Conservation (phyloP, 2,888 invertebrate genomes). For the Drosophila ezoana region DNA sequence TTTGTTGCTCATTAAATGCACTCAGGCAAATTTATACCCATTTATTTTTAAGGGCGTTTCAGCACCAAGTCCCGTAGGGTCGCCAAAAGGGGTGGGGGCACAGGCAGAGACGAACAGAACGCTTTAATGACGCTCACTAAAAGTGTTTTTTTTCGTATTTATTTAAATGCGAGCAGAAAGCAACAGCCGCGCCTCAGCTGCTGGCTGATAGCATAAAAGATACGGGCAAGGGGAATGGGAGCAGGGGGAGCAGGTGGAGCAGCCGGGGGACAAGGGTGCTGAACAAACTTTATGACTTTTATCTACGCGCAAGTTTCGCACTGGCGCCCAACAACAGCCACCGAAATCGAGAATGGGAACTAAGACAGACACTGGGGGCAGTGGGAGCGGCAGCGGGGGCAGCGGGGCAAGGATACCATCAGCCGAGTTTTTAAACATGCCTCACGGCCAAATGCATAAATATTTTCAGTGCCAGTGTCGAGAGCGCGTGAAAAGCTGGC, state of each 20-base stretch:
- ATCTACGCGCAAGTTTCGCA: constrained; percentile 67
- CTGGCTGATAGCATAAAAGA: constrained; percentile 24
- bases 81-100: not conserved
- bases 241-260: not conserved
- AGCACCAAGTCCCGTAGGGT: not conserved
- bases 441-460: constrained; percentile 74
- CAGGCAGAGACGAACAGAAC: not conserved
- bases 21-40: constrained; percentile 62
- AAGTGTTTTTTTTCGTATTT: constrained; percentile 31
- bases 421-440: constrained; percentile 65
- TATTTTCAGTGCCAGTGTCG: constrained; percentile 51
- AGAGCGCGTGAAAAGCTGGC: constrained; percentile 28
- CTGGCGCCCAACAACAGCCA: constrained; percentile 27
- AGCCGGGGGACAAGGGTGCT: constrained; percentile 9
- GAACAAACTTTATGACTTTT: constrained; percentile 72
- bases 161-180: constrained; percentile 55
- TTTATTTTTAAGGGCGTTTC: constrained; percentile 46
- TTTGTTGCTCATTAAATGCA: constrained; percentile 66
- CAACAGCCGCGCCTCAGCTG: constrained; percentile 56
- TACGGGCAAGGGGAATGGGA: not conserved
- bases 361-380: constrained; percentile 1
- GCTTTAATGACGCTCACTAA: constrained; percentile 47
- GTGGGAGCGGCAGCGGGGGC: no score
- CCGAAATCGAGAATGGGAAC: not conserved
- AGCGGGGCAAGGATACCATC: constrained; percentile 13